phyloP scores from a whole-genome alignment of 2,113 vertebrate species.

The Oncorhynchus nerka region DNA sequence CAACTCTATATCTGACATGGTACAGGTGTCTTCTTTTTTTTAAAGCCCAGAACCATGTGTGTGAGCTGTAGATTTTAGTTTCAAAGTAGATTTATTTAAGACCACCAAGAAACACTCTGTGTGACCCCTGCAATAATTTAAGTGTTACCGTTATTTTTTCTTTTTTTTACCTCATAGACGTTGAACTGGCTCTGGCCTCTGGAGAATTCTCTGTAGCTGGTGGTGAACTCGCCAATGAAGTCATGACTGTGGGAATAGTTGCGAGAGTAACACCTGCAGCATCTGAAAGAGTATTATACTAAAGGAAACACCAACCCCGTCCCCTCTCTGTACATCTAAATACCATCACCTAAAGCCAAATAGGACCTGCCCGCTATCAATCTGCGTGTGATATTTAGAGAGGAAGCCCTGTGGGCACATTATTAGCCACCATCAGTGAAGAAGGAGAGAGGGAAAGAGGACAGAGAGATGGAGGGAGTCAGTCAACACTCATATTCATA shows the following conservation, averaged over 20 bases:
- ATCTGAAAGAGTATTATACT: background rate
- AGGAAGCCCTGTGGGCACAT: conserved; percentile 18
- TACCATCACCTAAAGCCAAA: conserved; percentile 39
- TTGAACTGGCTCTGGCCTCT: conserved; percentile 86
- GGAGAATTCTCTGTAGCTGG: conserved; percentile 85
- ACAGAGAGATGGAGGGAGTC: background rate
- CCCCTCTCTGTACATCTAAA: conserved; percentile 2
- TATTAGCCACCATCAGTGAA: background rate
- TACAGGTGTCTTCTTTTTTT: no score
- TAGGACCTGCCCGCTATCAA: conserved; percentile 14
- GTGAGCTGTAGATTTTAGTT: no score
- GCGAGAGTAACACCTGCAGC: background rate
- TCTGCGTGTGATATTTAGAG: conserved; percentile 31
- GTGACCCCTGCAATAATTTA: background rate
- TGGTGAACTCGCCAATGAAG: conserved; percentile 86
- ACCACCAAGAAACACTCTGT: no score
- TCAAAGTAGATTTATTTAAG: no score
- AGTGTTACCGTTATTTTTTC: background rate
- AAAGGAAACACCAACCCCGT: background rate
- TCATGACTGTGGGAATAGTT: conserved; percentile 70
- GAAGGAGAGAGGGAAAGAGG: background rate
- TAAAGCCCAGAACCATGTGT: no score
- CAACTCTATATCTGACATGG: no score
- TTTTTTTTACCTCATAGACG: conserved; percentile 79
- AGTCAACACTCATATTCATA: background rate